Base-by-base conservation (phyloP, 2,113 vertebrate species). In the Procavia capensis region DNA sequence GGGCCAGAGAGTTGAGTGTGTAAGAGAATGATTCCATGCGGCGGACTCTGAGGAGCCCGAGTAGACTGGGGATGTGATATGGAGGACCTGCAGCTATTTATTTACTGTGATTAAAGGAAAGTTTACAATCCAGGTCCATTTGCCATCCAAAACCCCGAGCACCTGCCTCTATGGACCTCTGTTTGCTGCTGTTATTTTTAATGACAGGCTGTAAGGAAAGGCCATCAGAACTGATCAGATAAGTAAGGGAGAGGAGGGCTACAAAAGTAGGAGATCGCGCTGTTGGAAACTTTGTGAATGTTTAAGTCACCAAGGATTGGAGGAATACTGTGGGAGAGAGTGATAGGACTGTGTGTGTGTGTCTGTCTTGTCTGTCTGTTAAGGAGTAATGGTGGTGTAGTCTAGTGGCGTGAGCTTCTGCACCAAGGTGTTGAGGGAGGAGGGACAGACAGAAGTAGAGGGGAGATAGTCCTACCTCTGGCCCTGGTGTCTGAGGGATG, bases 1-100 rank as follows among this genome's bases (percentile, higher is more conserved):
- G 14, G 39, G 29, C 8, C 8, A 4, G 25, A 79, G 50, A 47
- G 29, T 31, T 17, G 74, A 41, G 86, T 39, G 20, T 47, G 20
- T 19, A 29, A 29, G 75, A 50, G 43, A 39, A 43, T 14, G 47
- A 1, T 66, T 16, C n/a, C n/a, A 2, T 27, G 54, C 34, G 36
- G 16, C 10, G 29, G 70, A 31, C 59, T 31, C 82, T 75, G 88
- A n/a, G 83, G 31, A 45, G 17, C n/a, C n/a, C 5, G 7, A 50
- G 2, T 3, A 76, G 6, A 17, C 34, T 9, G 45, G 50, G 68
- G n/a, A 13, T 11, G 0, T 0, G 7, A 50, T 39, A 9, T 36
- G n/a, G 24, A 57, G 31, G 22, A 20, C 22, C 74, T 63, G 24
- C 24, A 2, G 25, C n/a, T 64, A 6, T 6, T 76, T 78, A n/a